Conservation (phyloP, 64 coral and sea anemone species). For the Cladopsammia gracilis region DNA sequence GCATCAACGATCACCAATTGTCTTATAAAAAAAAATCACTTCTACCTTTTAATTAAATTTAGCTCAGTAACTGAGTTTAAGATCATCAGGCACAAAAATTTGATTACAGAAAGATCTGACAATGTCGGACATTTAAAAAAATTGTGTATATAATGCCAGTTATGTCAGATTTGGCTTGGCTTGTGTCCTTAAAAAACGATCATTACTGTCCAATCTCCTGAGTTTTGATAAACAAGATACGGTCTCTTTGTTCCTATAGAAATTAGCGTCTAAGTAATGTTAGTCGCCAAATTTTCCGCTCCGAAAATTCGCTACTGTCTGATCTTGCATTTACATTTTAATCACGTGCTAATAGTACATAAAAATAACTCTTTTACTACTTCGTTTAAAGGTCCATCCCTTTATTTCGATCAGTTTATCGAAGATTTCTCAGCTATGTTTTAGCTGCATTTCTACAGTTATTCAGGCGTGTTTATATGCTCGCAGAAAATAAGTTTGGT, state of each 20-base stretch:
- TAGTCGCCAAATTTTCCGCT: background rate
- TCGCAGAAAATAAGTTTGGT: background rate
- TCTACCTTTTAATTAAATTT: too few species aligned
- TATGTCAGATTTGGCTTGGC: background rate
- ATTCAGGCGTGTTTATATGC: background rate
- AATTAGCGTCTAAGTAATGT: background rate
- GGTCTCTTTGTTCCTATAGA: background rate
- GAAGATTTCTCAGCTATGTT: background rate
- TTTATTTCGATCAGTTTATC: background rate
- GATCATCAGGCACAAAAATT: background rate
- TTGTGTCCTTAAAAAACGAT: background rate
- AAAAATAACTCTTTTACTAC: background rate
- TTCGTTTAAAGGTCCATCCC: background rate
- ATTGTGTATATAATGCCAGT: too few species aligned
- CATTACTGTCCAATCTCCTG: too few species aligned
- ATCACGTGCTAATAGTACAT: background rate
- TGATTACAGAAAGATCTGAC: background rate
- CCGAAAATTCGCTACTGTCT: background rate
- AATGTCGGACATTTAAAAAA: too few species aligned
- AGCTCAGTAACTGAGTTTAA: too few species aligned
- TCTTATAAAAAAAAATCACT: too few species aligned
- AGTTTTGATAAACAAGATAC: background rate
- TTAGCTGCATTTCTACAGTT: background rate
- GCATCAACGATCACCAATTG: too few species aligned
- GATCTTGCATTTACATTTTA: background rate